Evolutionary conservation across 2,888 invertebrate genomes (phyloP), one percentile per base, ranked within the genome.

Genomic region (Leptodirus hochenwartii): DNA sequence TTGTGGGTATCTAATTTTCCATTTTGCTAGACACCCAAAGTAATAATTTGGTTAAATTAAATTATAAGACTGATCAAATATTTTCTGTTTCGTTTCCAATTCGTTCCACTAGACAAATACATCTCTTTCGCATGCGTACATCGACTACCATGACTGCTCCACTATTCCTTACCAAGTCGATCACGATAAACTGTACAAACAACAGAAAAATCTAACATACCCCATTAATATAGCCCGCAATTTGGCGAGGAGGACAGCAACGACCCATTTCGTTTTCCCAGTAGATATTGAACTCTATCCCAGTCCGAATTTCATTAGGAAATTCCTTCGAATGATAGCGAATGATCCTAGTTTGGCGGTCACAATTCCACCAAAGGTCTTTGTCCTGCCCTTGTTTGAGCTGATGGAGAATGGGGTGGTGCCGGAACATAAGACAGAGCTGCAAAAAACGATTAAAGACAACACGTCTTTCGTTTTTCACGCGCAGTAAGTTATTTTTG

Each of bases 241-340:
- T 53, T 66, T 87, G 9, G 88, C 88, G 1, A 63, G 88, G 25
- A 80, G 81, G 44, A 66, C 73, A 12, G 79, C 85, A 1, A 62
- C 75, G 24, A 87, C 88, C 1, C 73, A 81, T 50, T 88, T 69
- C 50, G 66, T 88, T 20, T 64, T 88, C 32, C 74, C 85, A 14
- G 84, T 84, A 30, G 88, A 88, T 51, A 84, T 88, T 43, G 88
- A 90, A 53, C 66, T 90, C 32, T 88, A 88, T 54, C 88, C 88
- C 25, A 84, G 78, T 57, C 78, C 81, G 5, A 69, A 77, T 42
- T 56, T 88, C 41, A 76, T 80, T 30, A 66, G 69, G 14, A 69
- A 74, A 49, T 88, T 90, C 58, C 60, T 88, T 14, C 15, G 24
- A 4, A 39, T 39, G 39, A 30, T 39, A 39, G 71, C 76, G 10